phyloP scores from a whole-genome alignment of 2,888 invertebrate genomes.

The Cerceris rybyensis region DNA sequence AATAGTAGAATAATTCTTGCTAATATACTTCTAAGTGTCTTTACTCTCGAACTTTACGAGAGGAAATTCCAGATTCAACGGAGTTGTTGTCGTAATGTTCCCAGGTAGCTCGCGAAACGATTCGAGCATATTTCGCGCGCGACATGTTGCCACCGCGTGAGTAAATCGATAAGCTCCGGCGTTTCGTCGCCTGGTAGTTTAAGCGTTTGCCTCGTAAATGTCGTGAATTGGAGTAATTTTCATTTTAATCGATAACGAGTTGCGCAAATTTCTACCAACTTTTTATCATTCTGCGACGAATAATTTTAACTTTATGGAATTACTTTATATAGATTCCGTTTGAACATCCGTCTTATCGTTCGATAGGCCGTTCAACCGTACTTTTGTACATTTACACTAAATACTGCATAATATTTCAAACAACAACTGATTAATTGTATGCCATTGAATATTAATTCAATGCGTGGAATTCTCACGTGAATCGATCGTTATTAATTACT shows the following conservation, averaged over 20 bases:
- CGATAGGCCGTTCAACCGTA: constrained; percentile 42
- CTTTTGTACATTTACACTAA: constrained; percentile 23
- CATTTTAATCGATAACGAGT: constrained; percentile 21
- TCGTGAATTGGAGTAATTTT: constrained; percentile 21
- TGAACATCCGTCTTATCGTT: constrained; percentile 27
- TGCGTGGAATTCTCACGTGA: constrained; percentile 42
- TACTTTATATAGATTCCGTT: not conserved
- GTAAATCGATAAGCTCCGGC: constrained; percentile 49
- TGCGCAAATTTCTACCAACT: not conserved
- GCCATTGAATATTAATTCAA: constrained; percentile 47
- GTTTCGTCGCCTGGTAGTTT: constrained; percentile 33
- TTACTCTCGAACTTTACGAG: not conserved
- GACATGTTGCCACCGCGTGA: constrained; percentile 47
- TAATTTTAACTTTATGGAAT: no score
- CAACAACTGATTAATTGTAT: constrained; percentile 54
- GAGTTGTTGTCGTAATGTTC: constrained; percentile 2
- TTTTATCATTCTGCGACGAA: no score
- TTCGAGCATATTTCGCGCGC: constrained; percentile 48
- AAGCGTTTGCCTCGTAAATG: constrained; percentile 22
- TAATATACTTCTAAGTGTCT: no score
- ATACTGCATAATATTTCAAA: constrained; percentile 49
- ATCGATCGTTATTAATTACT: constrained; percentile 59
- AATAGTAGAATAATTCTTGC: no score
- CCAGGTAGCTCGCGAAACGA: constrained; percentile 17
- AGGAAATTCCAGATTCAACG: constrained; percentile 17